These are phyloP conservation scores for Cisticola juncidis DNA, from an alignment of 2,113 vertebrate genomes.

Conservation along the genomic window DNA sequence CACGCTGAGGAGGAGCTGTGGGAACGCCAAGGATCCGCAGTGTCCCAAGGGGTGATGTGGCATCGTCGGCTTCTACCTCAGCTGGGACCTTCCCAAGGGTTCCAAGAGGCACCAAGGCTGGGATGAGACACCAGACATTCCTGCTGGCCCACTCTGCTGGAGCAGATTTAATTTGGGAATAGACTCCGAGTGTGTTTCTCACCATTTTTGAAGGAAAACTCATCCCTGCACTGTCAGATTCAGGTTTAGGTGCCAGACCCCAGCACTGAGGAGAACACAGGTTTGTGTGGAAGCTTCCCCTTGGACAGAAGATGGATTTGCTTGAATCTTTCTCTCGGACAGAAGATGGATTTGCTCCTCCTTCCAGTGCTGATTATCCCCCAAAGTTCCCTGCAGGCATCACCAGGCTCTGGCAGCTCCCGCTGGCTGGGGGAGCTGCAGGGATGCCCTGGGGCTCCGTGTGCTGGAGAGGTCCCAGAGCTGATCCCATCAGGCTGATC, in stretches of 20 bases:
- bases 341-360: background rate
- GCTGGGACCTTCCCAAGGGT: background rate
- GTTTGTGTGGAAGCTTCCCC: rapidly evolving
- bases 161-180: background rate
- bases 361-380: background rate
- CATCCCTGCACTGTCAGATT: rapidly evolving
- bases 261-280: background rate
- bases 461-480: background rate
- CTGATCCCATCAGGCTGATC: background rate
- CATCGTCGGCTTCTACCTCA: rapidly evolving
- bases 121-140: background rate
- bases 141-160: background rate
- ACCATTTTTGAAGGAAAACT: background rate
- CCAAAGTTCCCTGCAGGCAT: background rate
- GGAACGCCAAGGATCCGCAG: background rate
- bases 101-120: rapidly evolving
- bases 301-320: background rate
- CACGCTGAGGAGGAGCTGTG: rapidly evolving
- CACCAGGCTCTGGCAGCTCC: background rate
- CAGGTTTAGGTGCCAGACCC: background rate
- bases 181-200: background rate
- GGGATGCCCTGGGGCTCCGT: background rate
- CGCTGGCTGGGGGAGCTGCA: background rate
- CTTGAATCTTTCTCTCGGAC: background rate
- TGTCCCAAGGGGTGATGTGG: rapidly evolving